Evolutionary conservation across 2,888 invertebrate genomes (phyloP), one percentile per base, ranked within the genome.

Genomic region (Coremacera marginata): DNA sequence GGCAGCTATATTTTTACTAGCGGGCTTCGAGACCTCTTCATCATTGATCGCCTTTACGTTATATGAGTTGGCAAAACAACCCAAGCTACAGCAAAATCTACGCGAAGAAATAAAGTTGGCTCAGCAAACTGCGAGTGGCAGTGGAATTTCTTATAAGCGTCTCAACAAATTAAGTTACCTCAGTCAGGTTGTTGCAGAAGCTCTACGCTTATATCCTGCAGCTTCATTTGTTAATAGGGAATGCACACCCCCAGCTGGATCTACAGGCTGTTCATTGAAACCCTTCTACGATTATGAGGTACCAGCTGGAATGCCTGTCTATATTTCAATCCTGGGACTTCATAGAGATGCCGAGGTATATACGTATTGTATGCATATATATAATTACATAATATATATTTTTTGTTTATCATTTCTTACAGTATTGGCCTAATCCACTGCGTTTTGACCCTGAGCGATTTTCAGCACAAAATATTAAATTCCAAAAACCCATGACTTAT

Each of bases 41-140:
- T 88, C 90, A 0, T 83, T 90, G 0, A 84, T 90, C 72, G 87
- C 89, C 0, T 87, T 90, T 72, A 88, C 87, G 7, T 86, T 90
- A 34, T 89, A 88, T 77, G 89, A 90, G 80, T 81, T 91, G 55
- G 88, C 90, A 8, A 84, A 86, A 65, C 85, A 90, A 74, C 87
- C 86, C 0, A 81, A 83, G 1, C 76, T 90, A 5, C 91, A 91
- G 80, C 81, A 85, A 9, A 84, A 83, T 31, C 80, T 90, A 9
- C 83, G 88, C 22, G 55, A 82, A 16, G 91, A 91, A 82, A 86
- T 91, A 5, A 81, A 52, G 9, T 2, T 76, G 37, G 75, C 73
- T 14, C 75, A 80, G 25, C 2, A 2, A 25, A 5, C 16, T 57
- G 3, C 22, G 65, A 70, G 25, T 75, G 57, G 73, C 3, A 3